phyloP scores from a whole-genome alignment of 2,113 vertebrate genomes.

The Hemichromis elongatus region DNA sequence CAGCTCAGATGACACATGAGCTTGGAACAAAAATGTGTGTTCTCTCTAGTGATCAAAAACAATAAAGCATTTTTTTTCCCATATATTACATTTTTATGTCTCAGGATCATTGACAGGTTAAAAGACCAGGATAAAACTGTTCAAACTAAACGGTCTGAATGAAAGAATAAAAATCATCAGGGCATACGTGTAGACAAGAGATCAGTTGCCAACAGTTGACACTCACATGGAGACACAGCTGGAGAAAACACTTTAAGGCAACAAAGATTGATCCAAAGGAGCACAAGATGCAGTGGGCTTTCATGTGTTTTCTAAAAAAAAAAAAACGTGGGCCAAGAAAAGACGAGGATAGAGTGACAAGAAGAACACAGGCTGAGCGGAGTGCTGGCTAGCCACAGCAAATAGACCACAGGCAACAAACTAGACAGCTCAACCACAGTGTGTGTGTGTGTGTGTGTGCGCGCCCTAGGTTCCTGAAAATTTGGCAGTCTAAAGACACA shows the following conservation, averaged over 20 bases:
- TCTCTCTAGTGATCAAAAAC: neutral
- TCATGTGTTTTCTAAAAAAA: neutral
- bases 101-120: neutral
- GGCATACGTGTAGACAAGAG: neutral
- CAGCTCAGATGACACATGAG: neutral
- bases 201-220: neutral
- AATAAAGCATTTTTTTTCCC: neutral
- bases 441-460: neutral
- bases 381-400: conserved; percentile 49
- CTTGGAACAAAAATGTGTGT: neutral
- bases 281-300: neutral
- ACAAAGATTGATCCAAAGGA: neutral
- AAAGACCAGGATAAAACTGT: neutral
- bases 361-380: conserved; percentile 24
- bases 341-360: neutral
- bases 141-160: neutral
- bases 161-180: neutral
- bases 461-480: conserved; percentile 20
- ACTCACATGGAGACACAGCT: neutral
- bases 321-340: neutral
- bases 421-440: conserved; percentile 10
- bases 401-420: conserved; percentile 41
- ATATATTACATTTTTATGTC: neutral
- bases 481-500: conserved; percentile 40
- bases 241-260: neutral